phyloP scores from a whole-genome alignment of 2,888 invertebrate species.

The Galeruca laticollis region DNA sequence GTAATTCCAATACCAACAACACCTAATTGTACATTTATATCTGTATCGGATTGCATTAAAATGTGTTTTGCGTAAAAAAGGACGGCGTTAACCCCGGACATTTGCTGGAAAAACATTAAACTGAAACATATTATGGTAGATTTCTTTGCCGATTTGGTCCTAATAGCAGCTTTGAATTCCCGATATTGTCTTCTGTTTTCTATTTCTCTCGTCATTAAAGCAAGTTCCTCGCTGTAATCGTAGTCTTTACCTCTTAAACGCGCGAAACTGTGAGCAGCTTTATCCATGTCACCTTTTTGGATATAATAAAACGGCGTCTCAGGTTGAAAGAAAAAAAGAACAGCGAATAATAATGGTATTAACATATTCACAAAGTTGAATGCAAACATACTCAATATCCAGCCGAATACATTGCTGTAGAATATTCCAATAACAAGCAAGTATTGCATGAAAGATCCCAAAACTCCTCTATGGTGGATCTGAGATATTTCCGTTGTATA shows the following conservation, averaged over 20 bases:
- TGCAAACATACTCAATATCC: conserved; percentile 68
- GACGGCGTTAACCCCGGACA: conserved; percentile 85
- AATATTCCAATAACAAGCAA: conserved; percentile 89
- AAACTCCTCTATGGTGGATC: conserved; percentile 82
- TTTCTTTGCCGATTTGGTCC: conserved; percentile 73
- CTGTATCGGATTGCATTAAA: conserved; percentile 74
- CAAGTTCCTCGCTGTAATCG: conserved; percentile 73
- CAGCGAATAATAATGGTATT: conserved; percentile 77
- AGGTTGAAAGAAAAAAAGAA: conserved; percentile 84
- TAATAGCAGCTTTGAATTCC: conserved; percentile 71
- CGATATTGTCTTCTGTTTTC: conserved; percentile 69
- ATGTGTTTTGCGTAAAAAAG: conserved; percentile 83
- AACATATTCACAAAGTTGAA: conserved; percentile 77
- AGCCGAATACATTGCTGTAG: conserved; percentile 78
- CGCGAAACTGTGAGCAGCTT: conserved; percentile 77
- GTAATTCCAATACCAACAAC: conserved; percentile 78
- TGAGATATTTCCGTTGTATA: conserved; percentile 90
- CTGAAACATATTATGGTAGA: conserved; percentile 80
- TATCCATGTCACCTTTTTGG: conserved; percentile 73
- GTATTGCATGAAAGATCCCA: conserved; percentile 88
- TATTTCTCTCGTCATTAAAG: conserved; percentile 65
- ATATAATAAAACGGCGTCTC: conserved; percentile 85
- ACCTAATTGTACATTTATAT: conserved; percentile 67
- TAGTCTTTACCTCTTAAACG: conserved; percentile 80
- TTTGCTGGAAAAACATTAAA: conserved; percentile 90